Evolutionary conservation across 2,797 vertebrate genomes (phyloP).

Genomic region (Girardinus metallicus): DNA sequence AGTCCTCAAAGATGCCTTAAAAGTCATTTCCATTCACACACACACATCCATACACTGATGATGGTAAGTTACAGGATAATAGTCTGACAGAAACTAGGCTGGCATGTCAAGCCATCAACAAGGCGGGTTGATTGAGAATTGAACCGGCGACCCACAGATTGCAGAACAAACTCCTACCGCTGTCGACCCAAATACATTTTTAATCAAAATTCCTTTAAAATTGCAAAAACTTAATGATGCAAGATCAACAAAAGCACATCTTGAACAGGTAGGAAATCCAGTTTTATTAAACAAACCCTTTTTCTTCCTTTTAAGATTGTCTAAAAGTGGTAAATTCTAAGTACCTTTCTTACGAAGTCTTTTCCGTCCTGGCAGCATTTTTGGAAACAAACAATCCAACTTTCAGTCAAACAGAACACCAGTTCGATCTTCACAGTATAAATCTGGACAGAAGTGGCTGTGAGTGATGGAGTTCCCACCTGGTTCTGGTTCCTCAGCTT

Average conservation of each 20-base stretch:
- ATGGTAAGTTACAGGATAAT: no score
- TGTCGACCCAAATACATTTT: background rate
- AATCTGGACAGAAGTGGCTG: conserved; percentile 5
- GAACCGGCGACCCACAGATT: no score
- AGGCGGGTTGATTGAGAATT: no score
- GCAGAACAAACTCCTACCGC: no score
- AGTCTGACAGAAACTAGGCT: no score
- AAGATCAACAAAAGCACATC: background rate
- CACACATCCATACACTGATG: no score
- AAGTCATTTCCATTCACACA: no score
- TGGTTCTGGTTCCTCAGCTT: conserved; percentile 66
- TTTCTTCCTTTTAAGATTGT: background rate
- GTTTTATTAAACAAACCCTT: background rate
- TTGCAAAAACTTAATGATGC: no score
- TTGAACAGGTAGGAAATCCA: background rate
- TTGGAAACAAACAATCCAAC: conserved; percentile 59
- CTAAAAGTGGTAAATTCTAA: background rate
- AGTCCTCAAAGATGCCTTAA: background rate
- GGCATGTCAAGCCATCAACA: no score
- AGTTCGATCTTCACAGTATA: conserved; percentile 5
- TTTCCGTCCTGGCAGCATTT: conserved; percentile 79
- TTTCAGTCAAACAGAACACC: conserved; percentile 30
- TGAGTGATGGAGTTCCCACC: conserved; percentile 52
- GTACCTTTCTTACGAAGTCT: conserved; percentile 77
- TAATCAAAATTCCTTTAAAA: background rate